phyloP scores from a whole-genome alignment of 2,888 invertebrate species.

The Tuta absoluta region DNA sequence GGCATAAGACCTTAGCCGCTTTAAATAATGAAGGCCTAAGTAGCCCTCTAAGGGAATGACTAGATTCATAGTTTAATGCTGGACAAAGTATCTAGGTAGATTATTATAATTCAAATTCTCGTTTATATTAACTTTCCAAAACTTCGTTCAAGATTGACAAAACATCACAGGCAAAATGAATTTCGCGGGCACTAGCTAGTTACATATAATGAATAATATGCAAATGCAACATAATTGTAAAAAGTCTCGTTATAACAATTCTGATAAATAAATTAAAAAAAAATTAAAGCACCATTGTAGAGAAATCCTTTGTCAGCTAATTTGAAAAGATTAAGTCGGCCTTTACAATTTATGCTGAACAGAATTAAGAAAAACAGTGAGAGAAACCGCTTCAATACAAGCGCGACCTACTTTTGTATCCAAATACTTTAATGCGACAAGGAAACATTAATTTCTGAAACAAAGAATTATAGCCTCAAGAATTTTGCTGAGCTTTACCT shows the following conservation, averaged over 20 bases:
- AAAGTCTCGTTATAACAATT: no score
- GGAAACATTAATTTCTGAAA: constrained; percentile 5
- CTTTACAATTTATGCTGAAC: constrained; percentile 39
- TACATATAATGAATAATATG: no score
- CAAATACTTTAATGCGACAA: constrained; percentile 6
- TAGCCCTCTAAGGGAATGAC: constrained; percentile 6
- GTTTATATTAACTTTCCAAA: no score
- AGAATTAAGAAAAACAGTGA: constrained; percentile 23
- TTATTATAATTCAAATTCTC: no score
- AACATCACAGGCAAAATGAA: no score
- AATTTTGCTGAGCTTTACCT: not conserved
- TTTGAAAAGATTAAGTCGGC: constrained; percentile 22
- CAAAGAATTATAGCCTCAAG: not conserved
- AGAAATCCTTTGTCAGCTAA: not conserved
- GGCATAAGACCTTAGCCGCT: constrained; percentile 34
- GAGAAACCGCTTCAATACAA: not conserved
- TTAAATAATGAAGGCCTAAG: constrained; percentile 26
- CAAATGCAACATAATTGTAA: no score
- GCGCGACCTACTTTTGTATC: constrained; percentile 13
- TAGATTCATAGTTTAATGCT: constrained; percentile 27
- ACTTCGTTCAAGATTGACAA: no score
- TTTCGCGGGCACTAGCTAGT: no score
- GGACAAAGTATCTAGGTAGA: not conserved
- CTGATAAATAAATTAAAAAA: no score
- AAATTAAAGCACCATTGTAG: not conserved